phyloP scores from a whole-genome alignment of 2,888 invertebrate genomes.

The Chaetoderma sp. region DNA sequence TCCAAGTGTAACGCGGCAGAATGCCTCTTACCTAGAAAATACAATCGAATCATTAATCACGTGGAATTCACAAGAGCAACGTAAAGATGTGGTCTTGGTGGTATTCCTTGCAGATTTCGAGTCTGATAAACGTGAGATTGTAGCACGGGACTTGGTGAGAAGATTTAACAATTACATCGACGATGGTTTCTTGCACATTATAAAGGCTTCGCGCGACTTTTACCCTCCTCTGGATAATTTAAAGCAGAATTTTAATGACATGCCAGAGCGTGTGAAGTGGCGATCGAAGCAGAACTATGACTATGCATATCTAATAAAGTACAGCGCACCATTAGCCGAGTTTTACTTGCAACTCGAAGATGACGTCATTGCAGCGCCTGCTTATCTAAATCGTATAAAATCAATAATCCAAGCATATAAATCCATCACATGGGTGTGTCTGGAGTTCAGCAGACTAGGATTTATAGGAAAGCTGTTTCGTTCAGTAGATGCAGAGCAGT shows the following conservation, averaged over 20 bases:
- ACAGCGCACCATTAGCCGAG: conserved; percentile 52
- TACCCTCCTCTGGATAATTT: conserved; percentile 50
- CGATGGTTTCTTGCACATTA: conserved; percentile 66
- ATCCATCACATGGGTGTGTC: no score
- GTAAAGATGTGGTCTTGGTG: conserved; percentile 58
- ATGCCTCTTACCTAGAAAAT: conserved; percentile 63
- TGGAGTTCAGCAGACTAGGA: conserved; percentile 46
- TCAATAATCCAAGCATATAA: no score
- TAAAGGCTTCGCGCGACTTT: conserved; percentile 48
- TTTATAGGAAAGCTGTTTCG: conserved; percentile 50
- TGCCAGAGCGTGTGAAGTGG: conserved; percentile 64
- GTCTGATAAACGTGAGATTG: conserved; percentile 41
- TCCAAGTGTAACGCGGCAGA: conserved; percentile 65
- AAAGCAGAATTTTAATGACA: conserved; percentile 61
- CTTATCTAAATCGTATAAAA: conserved; percentile 59
- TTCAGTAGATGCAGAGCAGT: conserved; percentile 36
- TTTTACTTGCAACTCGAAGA: conserved; percentile 69
- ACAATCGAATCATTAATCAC: conserved; percentile 67
- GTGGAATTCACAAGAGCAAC: conserved; percentile 55
- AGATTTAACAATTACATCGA: conserved; percentile 47
- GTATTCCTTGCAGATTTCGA: conserved; percentile 67
- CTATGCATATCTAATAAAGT: conserved; percentile 66
- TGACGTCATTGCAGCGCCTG: conserved; percentile 64
- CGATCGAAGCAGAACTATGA: conserved; percentile 69
- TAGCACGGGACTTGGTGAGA: conserved; percentile 33